Conservation (phyloP, 2,797 vertebrate genomes). For the Glossophaga mutica region DNA sequence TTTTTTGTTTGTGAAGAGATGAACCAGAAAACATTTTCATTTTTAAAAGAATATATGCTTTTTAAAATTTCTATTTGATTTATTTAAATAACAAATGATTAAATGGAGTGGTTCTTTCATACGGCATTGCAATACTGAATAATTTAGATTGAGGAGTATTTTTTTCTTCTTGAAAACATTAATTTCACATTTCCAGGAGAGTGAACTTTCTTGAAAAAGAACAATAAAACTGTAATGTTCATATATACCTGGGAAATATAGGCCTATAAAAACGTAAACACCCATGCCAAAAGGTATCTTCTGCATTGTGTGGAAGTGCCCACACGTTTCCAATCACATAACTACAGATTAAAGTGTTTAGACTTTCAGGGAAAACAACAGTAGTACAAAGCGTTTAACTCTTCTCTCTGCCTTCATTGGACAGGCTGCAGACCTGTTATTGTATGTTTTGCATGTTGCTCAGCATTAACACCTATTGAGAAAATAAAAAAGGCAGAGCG, state of each 20-base stretch:
- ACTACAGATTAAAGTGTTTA: not conserved
- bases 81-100: not conserved
- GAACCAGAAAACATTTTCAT: not conserved
- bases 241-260: not conserved
- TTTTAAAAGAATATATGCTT: not conserved
- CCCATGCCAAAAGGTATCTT: not conserved
- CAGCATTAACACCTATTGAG: conserved; percentile 50
- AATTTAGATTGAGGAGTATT: not conserved
- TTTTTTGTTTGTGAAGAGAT: not conserved
- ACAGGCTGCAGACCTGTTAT: not conserved
- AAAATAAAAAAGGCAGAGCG: conserved; percentile 42
- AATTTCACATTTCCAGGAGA: not conserved
- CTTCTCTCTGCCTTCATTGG: not conserved
- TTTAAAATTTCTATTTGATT: not conserved
- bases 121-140: not conserved
- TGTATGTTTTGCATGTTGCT: conserved; percentile 51
- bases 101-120: not conserved
- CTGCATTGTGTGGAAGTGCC: not conserved
- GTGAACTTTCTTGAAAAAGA: not conserved
- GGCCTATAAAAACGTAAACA: not conserved
- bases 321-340: not conserved
- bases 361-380: not conserved
- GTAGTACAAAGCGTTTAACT: not conserved
- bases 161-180: not conserved
- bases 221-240: not conserved